phyloP scores from a whole-genome alignment of 2,797 vertebrate genomes.

The Eidolon dupreanum region DNA sequence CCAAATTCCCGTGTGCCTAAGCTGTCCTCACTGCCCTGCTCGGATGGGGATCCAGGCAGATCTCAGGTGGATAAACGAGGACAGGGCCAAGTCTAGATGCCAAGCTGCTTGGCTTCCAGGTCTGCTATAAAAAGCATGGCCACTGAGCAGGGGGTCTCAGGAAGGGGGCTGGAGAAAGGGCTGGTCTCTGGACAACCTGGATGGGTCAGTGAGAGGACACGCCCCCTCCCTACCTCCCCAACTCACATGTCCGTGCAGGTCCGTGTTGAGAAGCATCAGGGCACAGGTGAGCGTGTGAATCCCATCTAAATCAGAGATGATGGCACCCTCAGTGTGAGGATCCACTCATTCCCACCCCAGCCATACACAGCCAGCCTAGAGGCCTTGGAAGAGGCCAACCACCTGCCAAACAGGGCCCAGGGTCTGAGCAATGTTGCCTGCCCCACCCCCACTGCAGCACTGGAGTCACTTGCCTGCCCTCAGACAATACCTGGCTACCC shows the following conservation, averaged over 20 bases:
- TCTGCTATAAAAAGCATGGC: background rate
- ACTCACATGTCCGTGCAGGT: constrained; percentile 97
- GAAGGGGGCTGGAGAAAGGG: background rate
- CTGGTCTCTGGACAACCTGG: background rate
- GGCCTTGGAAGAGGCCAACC: background rate
- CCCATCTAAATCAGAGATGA: constrained; percentile 89
- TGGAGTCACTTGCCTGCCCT: background rate
- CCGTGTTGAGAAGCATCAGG: constrained; percentile 98
- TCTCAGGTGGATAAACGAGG: background rate
- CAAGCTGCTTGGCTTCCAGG: background rate
- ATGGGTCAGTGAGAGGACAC: background rate
- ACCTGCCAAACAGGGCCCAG: background rate
- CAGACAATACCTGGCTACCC: background rate
- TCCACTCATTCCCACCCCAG: background rate
- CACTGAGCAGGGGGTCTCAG: background rate
- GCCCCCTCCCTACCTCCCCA: background rate
- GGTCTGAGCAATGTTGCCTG: background rate
- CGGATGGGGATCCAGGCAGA: background rate
- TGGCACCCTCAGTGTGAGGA: background rate
- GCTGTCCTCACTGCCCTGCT: background rate
- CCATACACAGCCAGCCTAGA: background rate
- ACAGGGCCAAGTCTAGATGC: background rate
- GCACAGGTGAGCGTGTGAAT: constrained; percentile 97
- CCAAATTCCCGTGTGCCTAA: background rate
- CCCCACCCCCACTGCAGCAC: background rate